A percentile compares a stretch with the other conserved stretches of the same genome.
phyloP scores from a whole-genome alignment of 2,888 invertebrate genomes.

The Vanessa cardui region DNA sequence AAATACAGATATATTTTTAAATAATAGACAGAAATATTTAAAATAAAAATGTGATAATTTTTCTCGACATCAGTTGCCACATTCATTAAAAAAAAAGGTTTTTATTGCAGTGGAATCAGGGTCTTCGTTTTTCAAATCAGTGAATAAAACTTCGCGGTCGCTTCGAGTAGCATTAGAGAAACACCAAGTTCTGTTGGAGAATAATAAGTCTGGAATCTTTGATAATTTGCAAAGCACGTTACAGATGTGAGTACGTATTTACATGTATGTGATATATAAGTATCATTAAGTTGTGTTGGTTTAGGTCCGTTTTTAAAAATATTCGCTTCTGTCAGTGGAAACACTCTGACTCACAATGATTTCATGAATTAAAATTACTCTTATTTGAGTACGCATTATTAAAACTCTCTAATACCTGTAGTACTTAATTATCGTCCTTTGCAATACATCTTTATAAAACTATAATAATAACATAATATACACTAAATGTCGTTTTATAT shows the following conservation, averaged over 20 bases:
- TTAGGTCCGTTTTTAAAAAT: no score
- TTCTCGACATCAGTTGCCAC: no score
- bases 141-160: slow-evolving; percentile 53
- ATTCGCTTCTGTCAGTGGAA: no score
- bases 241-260: slow-evolving; percentile 54
- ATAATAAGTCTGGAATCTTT: slow-evolving; percentile 44
- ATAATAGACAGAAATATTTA: no score
- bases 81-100: background rate
- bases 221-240: slow-evolving; percentile 52
- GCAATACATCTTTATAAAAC: no score
- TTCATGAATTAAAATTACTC: no score
- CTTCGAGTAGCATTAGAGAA: slow-evolving; percentile 59
- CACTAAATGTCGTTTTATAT: background rate
- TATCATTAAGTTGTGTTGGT: no score
- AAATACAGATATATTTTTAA: background rate
- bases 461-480: background rate
- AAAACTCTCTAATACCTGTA: no score
- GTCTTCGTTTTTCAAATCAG: slow-evolving; percentile 53
- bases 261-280: background rate
- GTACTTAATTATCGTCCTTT: no score
- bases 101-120: slow-evolving; percentile 57
- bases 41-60: no score
- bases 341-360: no score
- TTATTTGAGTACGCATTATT: no score
- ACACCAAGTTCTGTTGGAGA: slow-evolving; percentile 55